Evolutionary conservation across 1,140 invertebrate genomes (phyloP), one percentile per base, ranked within the genome.

Genomic region (Centruroides vittatus): DNA sequence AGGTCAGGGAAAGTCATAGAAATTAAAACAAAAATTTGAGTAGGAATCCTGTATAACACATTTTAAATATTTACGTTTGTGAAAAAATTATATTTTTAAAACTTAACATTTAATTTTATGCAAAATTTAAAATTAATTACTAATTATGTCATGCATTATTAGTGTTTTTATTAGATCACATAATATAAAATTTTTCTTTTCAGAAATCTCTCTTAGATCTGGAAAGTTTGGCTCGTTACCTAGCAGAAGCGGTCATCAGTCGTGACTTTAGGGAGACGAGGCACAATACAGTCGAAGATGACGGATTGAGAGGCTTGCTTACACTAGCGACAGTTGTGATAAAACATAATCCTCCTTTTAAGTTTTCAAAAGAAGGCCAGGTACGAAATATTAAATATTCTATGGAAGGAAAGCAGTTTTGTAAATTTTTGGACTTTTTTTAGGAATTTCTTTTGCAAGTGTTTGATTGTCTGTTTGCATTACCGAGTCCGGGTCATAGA

Each of bases 381-480:
- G 82, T 62, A 60, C 50, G 47, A 8, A 41, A 6, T 6, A 41
- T 41, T 41, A 53, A 51, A 23, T 36, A 53, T 23, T 23, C 5
- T 41, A 41, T 41, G 8, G 41, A 41, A 41, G 1, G 41, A 41
- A 41, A 41, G 8, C 8, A 41, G 0, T 41, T 41, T 41, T 41
- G 23, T 23, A 36, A 8, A 53, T 6, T 34, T 23, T 53, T 53
- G 36, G 47, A 35, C 50, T 11, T 52, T 47, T 61, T 50, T 13
- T 66, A 71, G 69, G 74, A 66, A 47, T 68, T 72, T 53, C 57
- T 66, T 10, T 77, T 83, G 65, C 73, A 86, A 76, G 79, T 93
- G 0, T 94, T 93, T 70, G 84, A 88, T 41, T 90, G 87, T 72
- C 75, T 96, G 5, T 96, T 96, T 73, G 88, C 89, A 41, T 79